Evolutionary conservation across 2,113 vertebrate genomes (phyloP).

Genomic region (Seriola quinqueradiata): DNA sequence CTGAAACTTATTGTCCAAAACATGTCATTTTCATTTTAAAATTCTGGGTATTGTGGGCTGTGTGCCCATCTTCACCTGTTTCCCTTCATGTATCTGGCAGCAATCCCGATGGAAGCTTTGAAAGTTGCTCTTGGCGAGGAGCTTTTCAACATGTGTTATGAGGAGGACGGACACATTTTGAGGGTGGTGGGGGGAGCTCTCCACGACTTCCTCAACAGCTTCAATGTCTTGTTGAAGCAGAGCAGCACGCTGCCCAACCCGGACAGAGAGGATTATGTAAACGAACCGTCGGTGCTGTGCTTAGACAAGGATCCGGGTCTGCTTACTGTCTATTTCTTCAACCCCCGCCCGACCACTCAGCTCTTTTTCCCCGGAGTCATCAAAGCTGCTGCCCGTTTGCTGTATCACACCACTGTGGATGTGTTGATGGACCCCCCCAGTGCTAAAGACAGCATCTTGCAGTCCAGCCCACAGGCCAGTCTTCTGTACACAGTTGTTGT

Average conservation of each 20-base stretch:
- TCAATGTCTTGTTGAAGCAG: conserved; percentile 95
- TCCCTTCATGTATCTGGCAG: conserved; percentile 78
- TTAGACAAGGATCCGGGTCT: conserved; percentile 94
- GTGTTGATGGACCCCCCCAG: conserved; percentile 87
- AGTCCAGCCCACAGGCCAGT: conserved; percentile 92
- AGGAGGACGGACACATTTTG: conserved; percentile 95
- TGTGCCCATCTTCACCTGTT: background rate
- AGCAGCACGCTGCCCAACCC: conserved; percentile 84
- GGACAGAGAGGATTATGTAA: conserved; percentile 79
- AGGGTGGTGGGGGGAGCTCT: conserved; percentile 95
- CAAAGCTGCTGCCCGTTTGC: conserved; percentile 90
- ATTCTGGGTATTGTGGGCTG: background rate
- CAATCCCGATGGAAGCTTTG: conserved; percentile 86
- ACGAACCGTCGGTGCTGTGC: conserved; percentile 94
- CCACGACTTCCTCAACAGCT: conserved; percentile 98
- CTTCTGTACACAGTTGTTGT: conserved; percentile 91
- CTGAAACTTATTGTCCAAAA: background rate
- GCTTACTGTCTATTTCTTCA: conserved; percentile 96
- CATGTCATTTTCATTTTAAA: background rate
- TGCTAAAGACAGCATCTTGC: conserved; percentile 87
- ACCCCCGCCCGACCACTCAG: conserved; percentile 89
- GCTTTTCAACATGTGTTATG: conserved; percentile 95
- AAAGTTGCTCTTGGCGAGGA: conserved; percentile 92
- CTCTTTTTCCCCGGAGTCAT: conserved; percentile 95
- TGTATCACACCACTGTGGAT: conserved; percentile 92